Conservation (phyloP, 1,140 invertebrate species). For the Camponotus vicinus region DNA sequence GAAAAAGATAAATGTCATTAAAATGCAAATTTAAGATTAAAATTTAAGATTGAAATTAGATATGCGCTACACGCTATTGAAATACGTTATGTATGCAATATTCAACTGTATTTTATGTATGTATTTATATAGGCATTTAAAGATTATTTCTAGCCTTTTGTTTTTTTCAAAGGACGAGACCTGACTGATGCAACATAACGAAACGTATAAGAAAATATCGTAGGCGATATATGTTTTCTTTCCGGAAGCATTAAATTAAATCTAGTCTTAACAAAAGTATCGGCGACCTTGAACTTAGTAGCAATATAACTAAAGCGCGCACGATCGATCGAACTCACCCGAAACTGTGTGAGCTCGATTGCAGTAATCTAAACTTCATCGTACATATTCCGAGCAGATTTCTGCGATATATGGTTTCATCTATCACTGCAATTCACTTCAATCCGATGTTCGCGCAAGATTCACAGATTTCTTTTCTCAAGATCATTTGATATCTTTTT, state of each 20-base stretch:
- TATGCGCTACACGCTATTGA: background rate
- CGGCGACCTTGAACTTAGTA: slow-evolving; percentile 57
- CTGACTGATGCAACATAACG: background rate
- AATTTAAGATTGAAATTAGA: background rate
- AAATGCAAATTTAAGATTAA: background rate
- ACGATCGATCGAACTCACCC: slow-evolving; percentile 44
- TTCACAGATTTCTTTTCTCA: background rate
- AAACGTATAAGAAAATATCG: background rate
- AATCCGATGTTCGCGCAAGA: background rate
- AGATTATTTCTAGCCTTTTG: background rate
- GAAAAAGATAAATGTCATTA: background rate
- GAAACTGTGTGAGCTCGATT: slow-evolving; percentile 18
- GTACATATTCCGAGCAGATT: slow-evolving; percentile 12
- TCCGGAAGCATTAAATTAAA: slow-evolving; percentile 13
- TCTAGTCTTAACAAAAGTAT: slow-evolving; percentile 30
- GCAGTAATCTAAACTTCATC: slow-evolving; percentile 23
- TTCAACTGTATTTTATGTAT: background rate
- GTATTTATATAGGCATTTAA: too few species aligned
- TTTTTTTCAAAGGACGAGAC: background rate
- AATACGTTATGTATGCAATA: background rate
- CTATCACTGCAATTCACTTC: slow-evolving; percentile 18
- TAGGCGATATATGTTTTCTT: slow-evolving; percentile 17
- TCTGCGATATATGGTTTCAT: background rate
- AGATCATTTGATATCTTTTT: too few species aligned
- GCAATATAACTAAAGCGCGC: slow-evolving; percentile 47